A percentile compares a stretch with the other conserved stretches of the same genome.
These are phyloP conservation scores for Novumbra hubbsi DNA, from an alignment of 2,797 vertebrate genomes.

Conservation along the genomic window DNA sequence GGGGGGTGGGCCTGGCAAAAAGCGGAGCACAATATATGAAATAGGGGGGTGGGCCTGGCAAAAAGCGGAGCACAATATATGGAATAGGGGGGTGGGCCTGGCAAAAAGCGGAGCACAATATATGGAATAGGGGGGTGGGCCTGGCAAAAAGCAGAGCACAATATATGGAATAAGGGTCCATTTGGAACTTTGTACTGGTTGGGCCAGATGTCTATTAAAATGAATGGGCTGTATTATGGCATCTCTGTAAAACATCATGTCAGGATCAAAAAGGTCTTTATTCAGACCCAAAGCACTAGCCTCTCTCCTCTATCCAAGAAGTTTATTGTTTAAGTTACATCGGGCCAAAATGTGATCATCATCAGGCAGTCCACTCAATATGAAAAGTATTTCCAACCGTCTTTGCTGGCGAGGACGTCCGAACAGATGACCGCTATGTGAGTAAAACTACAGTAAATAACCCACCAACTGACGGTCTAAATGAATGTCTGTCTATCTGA, in stretches of 20 bases:
- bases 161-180: not conserved
- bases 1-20: not conserved
- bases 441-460: not conserved
- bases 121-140: not conserved
- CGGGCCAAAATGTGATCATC: constrained; percentile 50
- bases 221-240: constrained; percentile 53
- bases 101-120: not conserved
- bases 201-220: constrained; percentile 67
- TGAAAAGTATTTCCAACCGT: constrained; percentile 49
- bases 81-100: not conserved
- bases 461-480: not conserved
- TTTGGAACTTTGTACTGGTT: constrained; percentile 54
- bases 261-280: constrained; percentile 49
- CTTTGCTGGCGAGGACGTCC: constrained; percentile 26
- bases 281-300: not conserved
- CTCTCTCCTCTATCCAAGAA: constrained; percentile 32
- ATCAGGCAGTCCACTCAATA: constrained; percentile 45
- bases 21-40: not conserved
- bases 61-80: not conserved
- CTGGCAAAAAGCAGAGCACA: not conserved
- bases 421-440: constrained; percentile 22
- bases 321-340: constrained; percentile 23
- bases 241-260: constrained; percentile 64
- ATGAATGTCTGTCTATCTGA: too few relatives aligned
- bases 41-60: not conserved